Conservation (phyloP, 2,888 invertebrate genomes). For the Julus scandinavius region DNA sequence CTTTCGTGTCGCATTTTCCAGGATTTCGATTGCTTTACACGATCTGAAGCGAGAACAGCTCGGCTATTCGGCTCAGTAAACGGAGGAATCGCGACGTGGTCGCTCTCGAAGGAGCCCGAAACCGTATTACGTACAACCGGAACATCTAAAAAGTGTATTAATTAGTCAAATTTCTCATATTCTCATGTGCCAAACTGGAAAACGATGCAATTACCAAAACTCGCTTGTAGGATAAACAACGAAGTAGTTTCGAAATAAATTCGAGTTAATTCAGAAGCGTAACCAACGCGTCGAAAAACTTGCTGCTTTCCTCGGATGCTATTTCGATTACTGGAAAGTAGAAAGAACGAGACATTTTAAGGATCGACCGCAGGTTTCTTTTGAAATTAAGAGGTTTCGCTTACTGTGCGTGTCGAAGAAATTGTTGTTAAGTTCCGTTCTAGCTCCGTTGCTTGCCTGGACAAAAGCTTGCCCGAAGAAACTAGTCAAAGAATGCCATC, state of each 20-base stretch:
- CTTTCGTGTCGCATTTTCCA: not conserved
- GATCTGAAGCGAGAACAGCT: constrained; percentile 47
- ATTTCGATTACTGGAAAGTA: constrained; percentile 52
- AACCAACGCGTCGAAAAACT: constrained; percentile 52
- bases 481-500: not conserved
- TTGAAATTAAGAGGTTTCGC: not conserved
- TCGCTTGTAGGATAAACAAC: not conserved
- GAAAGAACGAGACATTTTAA: not conserved
- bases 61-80: not conserved
- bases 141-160: not conserved
- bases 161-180: not conserved
- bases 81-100: not conserved
- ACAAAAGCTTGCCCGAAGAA: constrained; percentile 55
- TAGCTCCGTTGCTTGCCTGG: constrained; percentile 44
- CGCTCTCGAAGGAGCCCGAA: not conserved
- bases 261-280: constrained; percentile 44
- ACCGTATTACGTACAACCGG: not conserved
- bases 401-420: constrained; percentile 52
- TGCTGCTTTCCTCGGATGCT: constrained; percentile 51
- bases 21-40: constrained; percentile 21
- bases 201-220: not conserved
- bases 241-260: constrained; percentile 43
- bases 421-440: constrained; percentile 20
- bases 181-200: not conserved
- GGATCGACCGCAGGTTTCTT: too few relatives aligned